Evolutionary conservation across 2,113 vertebrate species (phyloP).

Genomic region (Furnarius figulus): DNA sequence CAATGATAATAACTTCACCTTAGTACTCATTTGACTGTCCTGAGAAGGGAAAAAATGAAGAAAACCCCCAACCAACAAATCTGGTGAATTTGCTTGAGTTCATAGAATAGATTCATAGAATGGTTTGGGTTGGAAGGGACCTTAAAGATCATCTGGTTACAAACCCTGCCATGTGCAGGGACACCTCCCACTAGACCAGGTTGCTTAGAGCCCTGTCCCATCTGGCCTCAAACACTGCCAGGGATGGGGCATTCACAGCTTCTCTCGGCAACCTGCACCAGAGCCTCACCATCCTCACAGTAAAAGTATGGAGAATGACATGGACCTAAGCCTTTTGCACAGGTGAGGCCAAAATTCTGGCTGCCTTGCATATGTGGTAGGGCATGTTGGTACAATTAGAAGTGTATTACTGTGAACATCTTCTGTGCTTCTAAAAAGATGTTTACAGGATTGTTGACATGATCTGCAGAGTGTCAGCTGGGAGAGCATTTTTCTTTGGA

Average conservation of each 20-base stretch:
- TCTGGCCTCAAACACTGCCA: neutral
- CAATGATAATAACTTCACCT: neutral
- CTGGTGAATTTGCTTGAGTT: neutral
- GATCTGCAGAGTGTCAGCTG: neutral
- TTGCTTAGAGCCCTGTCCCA: neutral
- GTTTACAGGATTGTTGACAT: neutral
- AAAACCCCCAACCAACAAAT: neutral
- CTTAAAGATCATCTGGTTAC: neutral
- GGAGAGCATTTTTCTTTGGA: slow-evolving; percentile 24
- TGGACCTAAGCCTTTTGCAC: neutral
- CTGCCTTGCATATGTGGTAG: neutral
- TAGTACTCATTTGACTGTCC: neutral
- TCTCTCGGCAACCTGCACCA: neutral
- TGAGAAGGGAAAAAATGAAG: neutral
- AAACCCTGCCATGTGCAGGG: neutral
- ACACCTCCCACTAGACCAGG: neutral
- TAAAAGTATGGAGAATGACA: neutral
- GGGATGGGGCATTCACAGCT: neutral
- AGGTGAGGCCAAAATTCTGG: neutral
- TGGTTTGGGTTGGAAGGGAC: neutral
- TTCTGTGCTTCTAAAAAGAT: neutral
- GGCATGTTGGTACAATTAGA: neutral
- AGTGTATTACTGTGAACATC: neutral
- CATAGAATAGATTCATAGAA: neutral
- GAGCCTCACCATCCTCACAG: neutral